Percentiles rank a stretch among this genome's conserved stretches.
Evolutionary conservation across 2,797 vertebrate species (phyloP).

Genomic region (Lophotriccus pileatus): DNA sequence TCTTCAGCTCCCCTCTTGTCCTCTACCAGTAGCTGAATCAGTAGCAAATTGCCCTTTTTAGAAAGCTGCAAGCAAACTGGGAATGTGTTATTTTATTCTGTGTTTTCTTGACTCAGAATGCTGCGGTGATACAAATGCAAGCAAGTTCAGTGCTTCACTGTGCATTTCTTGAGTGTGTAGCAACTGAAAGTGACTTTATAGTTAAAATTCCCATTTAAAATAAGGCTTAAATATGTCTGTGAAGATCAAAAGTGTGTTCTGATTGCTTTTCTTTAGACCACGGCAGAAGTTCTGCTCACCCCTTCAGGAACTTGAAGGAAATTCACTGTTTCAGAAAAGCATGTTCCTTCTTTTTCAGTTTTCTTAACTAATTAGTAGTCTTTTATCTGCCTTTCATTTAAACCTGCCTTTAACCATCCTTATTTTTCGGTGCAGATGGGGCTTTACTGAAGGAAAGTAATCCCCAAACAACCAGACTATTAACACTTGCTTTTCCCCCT

Average conservation of each 20-base stretch:
- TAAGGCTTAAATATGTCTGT: not conserved
- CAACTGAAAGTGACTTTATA: not conserved
- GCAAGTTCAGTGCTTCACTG: not conserved
- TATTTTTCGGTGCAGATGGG: not conserved
- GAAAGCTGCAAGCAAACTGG: not conserved
- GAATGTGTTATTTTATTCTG: not conserved
- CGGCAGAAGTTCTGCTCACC: not conserved
- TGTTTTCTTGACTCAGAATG: not conserved
- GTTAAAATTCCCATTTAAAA: not conserved
- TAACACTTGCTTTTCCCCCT: not conserved
- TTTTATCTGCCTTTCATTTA: not conserved
- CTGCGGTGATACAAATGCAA: not conserved
- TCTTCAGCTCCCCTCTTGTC: not conserved
- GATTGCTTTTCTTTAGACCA: not conserved
- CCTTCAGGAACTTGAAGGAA: not conserved
- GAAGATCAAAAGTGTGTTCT: not conserved
- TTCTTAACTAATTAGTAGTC: not conserved
- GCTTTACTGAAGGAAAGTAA: not conserved
- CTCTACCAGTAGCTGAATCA: not conserved
- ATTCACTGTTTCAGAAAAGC: not conserved
- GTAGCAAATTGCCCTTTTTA: not conserved
- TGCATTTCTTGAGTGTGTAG: not conserved
- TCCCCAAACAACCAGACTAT: not conserved
- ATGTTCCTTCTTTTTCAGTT: not conserved
- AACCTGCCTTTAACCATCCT: not conserved